Evolutionary conservation across 2,113 vertebrate genomes (phyloP), one percentile per base, ranked within the genome.

Genomic region (Paraplagusia blochii): DNA sequence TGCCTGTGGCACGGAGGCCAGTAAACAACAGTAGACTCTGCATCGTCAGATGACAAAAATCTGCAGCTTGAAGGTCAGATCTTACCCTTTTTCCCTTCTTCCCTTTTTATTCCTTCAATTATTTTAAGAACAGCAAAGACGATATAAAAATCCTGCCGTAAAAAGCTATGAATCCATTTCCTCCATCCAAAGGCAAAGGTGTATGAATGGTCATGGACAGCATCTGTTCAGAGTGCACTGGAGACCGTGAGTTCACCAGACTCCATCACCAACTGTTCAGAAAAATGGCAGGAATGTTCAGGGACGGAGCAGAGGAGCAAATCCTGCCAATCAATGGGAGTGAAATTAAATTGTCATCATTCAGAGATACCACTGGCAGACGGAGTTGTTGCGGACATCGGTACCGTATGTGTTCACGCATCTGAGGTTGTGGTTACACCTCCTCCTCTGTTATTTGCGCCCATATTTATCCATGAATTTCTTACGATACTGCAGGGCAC

Each of bases 251-350:
- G 35, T 51, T 60, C 34, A 71, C 63, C 54, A 69, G 80, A 80
- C 69, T 74, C 68, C 80, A 76, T 80, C 78, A 82, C 64, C 66
- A 74, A 68, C 63, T 82, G 72, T 71, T 61, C 58, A 43, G 50
- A 74, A 66, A 64, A 57, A 67, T 71, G 63, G 68, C 33, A 58
- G 63, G 58, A 53, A 68, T 47, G 17, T 47, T 35, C 13, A 44
- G 45, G 52, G 49, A 53, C 12, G 55, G 40, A 48, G 42, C 43
- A 36, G 19, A 67, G 53, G 69, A 53, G 22, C 53, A 47, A 49
- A 71, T 17, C 18, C 16, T 44, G 38, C 45, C 58, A 46, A 42
- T 43, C 9, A 58, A 16, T 66, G 58, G 42, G 50, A 35, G 39
- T 43, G 17, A 63, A 56, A 47, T 40, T 13, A 45, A 53, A 60